Evolutionary conservation across 2,797 vertebrate species (phyloP).

Genomic region (Cyclopterus lumpus): DNA sequence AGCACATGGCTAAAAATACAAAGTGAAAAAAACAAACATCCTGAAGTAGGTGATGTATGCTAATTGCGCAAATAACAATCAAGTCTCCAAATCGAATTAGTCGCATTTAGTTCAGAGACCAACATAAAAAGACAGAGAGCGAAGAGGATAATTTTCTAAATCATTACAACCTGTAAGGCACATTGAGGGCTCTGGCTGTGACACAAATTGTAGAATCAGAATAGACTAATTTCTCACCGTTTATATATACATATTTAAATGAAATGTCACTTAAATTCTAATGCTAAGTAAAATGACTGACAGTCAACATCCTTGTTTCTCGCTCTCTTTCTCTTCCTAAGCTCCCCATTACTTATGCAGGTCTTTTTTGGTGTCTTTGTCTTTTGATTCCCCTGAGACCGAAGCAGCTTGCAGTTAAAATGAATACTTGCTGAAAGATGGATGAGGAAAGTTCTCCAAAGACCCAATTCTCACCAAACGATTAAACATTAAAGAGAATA

Average conservation of each 20-base stretch:
- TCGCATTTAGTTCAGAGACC: constrained; percentile 36
- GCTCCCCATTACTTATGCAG: constrained; percentile 62
- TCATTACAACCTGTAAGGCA: constrained; percentile 13
- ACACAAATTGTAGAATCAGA: constrained; percentile 4
- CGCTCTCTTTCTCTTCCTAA: constrained; percentile 5
- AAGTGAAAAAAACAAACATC: neutral
- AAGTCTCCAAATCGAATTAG: constrained; percentile 41
- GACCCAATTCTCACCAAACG: constrained; percentile 69
- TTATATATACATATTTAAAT: neutral
- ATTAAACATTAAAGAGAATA: constrained; percentile 77
- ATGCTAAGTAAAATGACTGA: constrained; percentile 67
- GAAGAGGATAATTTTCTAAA: neutral
- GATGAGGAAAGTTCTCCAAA: constrained; percentile 74
- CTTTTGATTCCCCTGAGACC: constrained; percentile 68
- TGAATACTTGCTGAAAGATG: constrained; percentile 75
- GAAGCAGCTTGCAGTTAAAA: constrained; percentile 65
- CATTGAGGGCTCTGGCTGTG: constrained; percentile 6
- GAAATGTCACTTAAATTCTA: constrained; percentile 53
- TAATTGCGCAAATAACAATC: constrained; percentile 46
- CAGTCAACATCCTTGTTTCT: constrained; percentile 39
- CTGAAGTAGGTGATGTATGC: constrained; percentile 21
- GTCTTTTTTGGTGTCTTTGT: constrained; percentile 69
- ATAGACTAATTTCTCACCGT: constrained; percentile 4
- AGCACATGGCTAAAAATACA: constrained; percentile 34
- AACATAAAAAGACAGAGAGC: constrained; percentile 6